Percentiles rank a stretch among this genome's conserved stretches.
phyloP scores from a whole-genome alignment of 2,113 vertebrate species.

The Meleagris gallopavo region DNA sequence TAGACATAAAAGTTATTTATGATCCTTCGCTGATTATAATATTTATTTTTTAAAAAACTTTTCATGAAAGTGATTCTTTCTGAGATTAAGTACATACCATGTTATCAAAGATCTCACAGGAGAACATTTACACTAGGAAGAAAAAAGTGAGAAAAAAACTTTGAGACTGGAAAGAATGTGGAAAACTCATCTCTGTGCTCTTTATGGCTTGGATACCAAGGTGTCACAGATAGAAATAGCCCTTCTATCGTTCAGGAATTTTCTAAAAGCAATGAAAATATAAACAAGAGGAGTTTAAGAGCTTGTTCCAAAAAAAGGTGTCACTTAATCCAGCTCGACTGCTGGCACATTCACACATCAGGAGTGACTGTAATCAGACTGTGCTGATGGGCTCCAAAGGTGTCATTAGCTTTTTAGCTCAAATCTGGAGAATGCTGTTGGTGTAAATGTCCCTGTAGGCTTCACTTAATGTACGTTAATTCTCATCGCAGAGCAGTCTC shows the following conservation, averaged over 20 bases:
- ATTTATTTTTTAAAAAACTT: constrained; percentile 79
- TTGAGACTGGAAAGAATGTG: constrained; percentile 4
- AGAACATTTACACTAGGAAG: neutral
- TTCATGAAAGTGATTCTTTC: constrained; percentile 70
- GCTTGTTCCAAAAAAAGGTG: constrained; percentile 55
- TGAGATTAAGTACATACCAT: constrained; percentile 55
- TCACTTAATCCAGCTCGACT: constrained; percentile 38
- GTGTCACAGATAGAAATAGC: neutral
- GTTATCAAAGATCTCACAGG: constrained; percentile 24
- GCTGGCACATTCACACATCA: constrained; percentile 12
- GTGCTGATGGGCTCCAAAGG: neutral
- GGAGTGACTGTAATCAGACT: neutral
- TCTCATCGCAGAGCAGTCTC: neutral
- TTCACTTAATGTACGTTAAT: neutral
- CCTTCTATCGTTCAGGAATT: neutral
- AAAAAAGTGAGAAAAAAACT: constrained; percentile 23
- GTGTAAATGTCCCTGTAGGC: neutral
- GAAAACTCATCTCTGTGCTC: neutral
- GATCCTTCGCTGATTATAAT: constrained; percentile 80
- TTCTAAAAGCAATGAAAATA: constrained; percentile 35
- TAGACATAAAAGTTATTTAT: constrained; percentile 85
- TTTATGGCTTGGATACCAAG: neutral
- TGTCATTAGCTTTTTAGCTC: neutral
- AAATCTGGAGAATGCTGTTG: neutral
- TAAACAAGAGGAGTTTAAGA: constrained; percentile 63